These are phyloP conservation scores for Chironomus tepperi DNA, from an alignment of 1,140 invertebrate species.

Conservation along the genomic window DNA sequence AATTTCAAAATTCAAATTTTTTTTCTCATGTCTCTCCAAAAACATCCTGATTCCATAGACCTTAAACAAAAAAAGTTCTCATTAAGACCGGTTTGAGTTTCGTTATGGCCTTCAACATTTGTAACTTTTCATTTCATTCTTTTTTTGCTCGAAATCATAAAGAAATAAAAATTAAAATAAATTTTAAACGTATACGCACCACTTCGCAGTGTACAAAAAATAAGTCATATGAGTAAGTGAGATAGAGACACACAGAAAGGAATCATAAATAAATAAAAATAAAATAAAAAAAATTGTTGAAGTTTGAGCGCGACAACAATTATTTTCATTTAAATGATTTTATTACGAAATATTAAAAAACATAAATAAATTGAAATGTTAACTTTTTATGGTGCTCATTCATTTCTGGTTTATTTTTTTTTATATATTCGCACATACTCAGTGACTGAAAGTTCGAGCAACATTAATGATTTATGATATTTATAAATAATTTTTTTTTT, in stretches of 20 bases:
- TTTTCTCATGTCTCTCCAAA: not conserved
- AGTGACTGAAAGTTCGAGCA: not conserved
- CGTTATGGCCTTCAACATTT: slow-evolving; percentile 3
- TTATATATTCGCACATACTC: slow-evolving; percentile 17
- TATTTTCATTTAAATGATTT: slow-evolving; percentile 22
- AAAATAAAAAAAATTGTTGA: slow-evolving; percentile 2
- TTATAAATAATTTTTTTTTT: slow-evolving; percentile 20
- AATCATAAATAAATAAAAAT: not conserved
- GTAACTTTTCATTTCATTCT: too few relatives aligned
- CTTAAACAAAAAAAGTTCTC: not conserved
- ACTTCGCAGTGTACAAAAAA: too few relatives aligned
- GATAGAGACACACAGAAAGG: not conserved
- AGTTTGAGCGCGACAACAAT: slow-evolving; percentile 18
- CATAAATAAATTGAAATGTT: slow-evolving; percentile 21
- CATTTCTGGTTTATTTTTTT: slow-evolving; percentile 17
- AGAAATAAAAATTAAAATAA: too few relatives aligned
- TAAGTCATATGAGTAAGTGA: not conserved
- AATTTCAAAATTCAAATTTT: not conserved
- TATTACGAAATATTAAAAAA: slow-evolving; percentile 1
- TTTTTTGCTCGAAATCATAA: too few relatives aligned
- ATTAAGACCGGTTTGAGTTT: not conserved
- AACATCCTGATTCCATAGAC: not conserved
- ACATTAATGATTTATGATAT: slow-evolving; percentile 21
- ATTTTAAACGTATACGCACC: too few relatives aligned
- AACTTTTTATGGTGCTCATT: slow-evolving; percentile 18